phyloP scores from a whole-genome alignment of 92 coral and sea anemone genomes.

The Parazoanthus swiftii region DNA sequence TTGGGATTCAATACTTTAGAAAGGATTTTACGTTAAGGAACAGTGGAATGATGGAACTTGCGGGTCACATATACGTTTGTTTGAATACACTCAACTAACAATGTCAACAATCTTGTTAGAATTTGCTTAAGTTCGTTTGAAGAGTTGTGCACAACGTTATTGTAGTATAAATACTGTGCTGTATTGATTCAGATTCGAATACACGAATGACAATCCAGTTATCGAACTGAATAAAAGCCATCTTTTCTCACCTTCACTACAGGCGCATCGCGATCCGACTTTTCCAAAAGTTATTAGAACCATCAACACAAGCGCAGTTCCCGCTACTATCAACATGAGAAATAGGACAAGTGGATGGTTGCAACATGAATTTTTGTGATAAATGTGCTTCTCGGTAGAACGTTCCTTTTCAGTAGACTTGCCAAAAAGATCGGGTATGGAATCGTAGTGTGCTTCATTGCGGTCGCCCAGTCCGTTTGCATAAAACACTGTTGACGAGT shows the following conservation, averaged over 20 bases:
- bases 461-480: neutral
- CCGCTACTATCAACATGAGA: slow-evolving; percentile 22
- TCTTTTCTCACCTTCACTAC: slow-evolving; percentile 30
- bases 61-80: neutral
- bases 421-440: slow-evolving; percentile 1
- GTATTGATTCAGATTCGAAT: neutral
- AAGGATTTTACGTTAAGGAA: neutral
- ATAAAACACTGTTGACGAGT: neutral
- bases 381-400: neutral
- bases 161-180: neutral
- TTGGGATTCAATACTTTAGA: too few species aligned
- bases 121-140: neutral
- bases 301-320: slow-evolving; percentile 11
- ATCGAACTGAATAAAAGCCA: too few species aligned
- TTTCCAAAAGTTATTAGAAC: slow-evolving; percentile 16
- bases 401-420: neutral
- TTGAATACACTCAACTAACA: neutral
- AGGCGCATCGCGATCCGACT: slow-evolving; percentile 14
- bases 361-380: neutral
- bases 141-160: too few species aligned
- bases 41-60: neutral
- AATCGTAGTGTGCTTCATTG: slow-evolving; percentile 15
- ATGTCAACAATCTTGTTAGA: neutral
- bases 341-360: slow-evolving; percentile 15
- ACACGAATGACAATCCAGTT: neutral